Evolutionary conservation across 2,888 invertebrate species (phyloP).

Genomic region (Dicyrtomina minuta): DNA sequence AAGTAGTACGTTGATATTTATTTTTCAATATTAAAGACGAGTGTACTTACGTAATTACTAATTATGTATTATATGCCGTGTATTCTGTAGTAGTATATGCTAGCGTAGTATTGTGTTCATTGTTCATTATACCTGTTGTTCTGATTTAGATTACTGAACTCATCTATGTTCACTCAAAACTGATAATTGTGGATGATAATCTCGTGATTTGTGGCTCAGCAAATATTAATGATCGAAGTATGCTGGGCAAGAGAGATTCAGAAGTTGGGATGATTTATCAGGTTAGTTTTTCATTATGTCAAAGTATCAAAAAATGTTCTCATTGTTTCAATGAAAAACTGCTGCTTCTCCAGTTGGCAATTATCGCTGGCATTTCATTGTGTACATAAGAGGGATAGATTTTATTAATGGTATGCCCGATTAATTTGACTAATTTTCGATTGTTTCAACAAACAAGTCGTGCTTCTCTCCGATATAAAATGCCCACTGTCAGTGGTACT

Average conservation of each 20-base stretch:
- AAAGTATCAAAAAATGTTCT: no score
- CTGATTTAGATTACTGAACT: conserved; percentile 76
- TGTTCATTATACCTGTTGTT: no score
- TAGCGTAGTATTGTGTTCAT: background rate
- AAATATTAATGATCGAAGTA: conserved; percentile 94
- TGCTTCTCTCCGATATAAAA: no score
- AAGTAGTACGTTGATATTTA: conserved; percentile 60
- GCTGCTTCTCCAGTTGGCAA: no score
- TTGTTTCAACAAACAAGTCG: no score
- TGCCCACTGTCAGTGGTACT: no score
- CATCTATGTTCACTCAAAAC: conserved; percentile 95
- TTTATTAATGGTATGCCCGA: no score
- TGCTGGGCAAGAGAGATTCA: conserved; percentile 91
- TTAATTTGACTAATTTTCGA: no score
- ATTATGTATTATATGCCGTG: conserved; percentile 4
- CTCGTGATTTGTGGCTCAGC: conserved; percentile 93
- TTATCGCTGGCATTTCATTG: no score
- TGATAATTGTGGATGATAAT: conserved; percentile 91
- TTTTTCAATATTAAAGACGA: conserved; percentile 3
- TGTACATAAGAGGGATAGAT: no score
- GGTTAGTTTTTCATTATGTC: conserved; percentile 59
- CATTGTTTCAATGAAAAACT: no score
- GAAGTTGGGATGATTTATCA: conserved; percentile 88
- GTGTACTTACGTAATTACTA: background rate
- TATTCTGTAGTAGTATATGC: background rate